Conservation (phyloP, 2,113 vertebrate species). For the Camelus bactrianus region DNA sequence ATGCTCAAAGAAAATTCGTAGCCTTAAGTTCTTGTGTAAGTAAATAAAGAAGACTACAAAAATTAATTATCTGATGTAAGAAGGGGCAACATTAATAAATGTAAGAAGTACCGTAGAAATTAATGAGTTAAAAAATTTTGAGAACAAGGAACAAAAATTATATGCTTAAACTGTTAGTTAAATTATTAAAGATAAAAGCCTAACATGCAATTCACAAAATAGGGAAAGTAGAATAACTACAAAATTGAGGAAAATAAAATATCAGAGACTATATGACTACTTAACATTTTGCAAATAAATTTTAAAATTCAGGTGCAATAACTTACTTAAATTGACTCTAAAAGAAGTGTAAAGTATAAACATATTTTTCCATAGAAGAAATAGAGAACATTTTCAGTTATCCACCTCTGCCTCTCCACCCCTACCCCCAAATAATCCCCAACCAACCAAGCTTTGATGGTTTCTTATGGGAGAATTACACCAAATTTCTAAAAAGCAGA, state of each 20-base stretch:
- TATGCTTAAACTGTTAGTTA: not conserved
- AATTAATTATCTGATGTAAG: not conserved
- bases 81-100: not conserved
- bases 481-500: not conserved
- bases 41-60: not conserved
- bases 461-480: not conserved
- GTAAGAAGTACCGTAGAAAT: not conserved
- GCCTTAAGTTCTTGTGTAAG: not conserved
- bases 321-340: not conserved
- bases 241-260: not conserved
- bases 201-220: not conserved
- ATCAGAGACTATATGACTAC: not conserved
- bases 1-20: conserved; percentile 16
- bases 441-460: not conserved
- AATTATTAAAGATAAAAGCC: conserved; percentile 11
- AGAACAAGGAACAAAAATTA: not conserved
- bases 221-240: not conserved
- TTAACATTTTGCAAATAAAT: not conserved
- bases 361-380: not conserved
- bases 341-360: not conserved
- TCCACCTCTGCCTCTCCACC: not conserved
- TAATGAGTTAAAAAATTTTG: conserved; percentile 22
- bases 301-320: not conserved
- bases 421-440: not conserved
- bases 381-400: not conserved